Evolutionary conservation across 2,797 vertebrate species (phyloP).

Genomic region (Merluccius polli): DNA sequence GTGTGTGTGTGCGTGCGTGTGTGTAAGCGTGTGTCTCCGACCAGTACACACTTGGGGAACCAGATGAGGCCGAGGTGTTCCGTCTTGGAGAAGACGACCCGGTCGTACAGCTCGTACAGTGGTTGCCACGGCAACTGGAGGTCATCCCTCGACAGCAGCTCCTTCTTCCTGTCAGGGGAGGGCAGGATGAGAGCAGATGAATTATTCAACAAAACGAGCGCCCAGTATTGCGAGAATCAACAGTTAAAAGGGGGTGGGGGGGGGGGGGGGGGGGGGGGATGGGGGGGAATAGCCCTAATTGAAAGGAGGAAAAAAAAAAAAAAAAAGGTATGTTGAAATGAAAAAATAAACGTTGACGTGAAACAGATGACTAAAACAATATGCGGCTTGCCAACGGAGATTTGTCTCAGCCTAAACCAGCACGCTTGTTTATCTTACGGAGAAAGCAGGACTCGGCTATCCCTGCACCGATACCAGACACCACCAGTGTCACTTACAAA

Average conservation of each 20-base stretch:
- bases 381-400: constrained; percentile 15
- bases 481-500: too few species aligned
- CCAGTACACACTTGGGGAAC: constrained; percentile 88
- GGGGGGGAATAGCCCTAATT: background rate
- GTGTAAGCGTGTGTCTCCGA: background rate
- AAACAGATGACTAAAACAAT: background rate
- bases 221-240: background rate
- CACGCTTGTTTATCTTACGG: background rate
- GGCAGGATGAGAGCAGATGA: background rate
- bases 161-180: constrained; percentile 85
- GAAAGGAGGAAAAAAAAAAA: background rate
- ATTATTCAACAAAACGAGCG: background rate
- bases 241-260: background rate
- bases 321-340: background rate
- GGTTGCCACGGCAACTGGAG: constrained; percentile 95
- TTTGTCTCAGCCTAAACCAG: background rate
- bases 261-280: background rate
- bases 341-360: background rate
- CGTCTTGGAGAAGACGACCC: constrained; percentile 92
- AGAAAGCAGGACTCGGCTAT: too few species aligned
- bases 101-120: constrained; percentile 88
- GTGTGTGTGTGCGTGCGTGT: background rate
- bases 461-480: too few species aligned
- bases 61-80: constrained; percentile 97
- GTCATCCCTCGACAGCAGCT: constrained; percentile 92